phyloP scores from a whole-genome alignment of 2,888 invertebrate species.

The Drosophila kuntzei region DNA sequence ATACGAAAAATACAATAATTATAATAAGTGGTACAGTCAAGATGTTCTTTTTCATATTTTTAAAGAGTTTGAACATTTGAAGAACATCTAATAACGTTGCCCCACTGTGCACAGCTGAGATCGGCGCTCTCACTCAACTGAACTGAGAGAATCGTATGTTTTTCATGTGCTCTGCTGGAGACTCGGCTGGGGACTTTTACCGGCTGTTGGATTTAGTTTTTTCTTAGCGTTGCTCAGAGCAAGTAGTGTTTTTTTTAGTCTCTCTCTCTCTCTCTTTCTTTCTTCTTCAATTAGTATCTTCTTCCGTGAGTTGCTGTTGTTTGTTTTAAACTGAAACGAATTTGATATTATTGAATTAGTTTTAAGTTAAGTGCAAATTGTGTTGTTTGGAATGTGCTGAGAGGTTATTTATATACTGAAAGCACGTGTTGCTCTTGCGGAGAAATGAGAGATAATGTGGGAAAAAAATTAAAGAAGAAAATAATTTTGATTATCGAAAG shows the following conservation, averaged over 20 bases:
- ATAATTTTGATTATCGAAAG: background rate
- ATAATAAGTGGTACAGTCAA: too few relatives aligned
- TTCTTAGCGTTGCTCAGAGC: conserved; percentile 1
- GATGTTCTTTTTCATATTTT: too few relatives aligned
- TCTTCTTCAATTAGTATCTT: conserved; percentile 16
- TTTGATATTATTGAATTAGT: conserved; percentile 31
- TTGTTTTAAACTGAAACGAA: conserved; percentile 2
- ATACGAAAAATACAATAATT: too few relatives aligned
- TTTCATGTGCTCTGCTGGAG: conserved; percentile 33
- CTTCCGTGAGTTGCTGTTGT: conserved; percentile 35
- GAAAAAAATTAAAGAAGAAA: background rate
- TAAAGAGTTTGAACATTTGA: background rate
- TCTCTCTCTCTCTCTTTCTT: background rate
- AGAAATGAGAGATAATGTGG: background rate
- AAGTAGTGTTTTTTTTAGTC: conserved; percentile 1
- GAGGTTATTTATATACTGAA: conserved; percentile 20
- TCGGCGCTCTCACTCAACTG: conserved; percentile 20
- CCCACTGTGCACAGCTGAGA: conserved; percentile 9
- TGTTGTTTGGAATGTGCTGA: background rate
- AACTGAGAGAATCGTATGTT: conserved; percentile 3
- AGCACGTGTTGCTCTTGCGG: conserved; percentile 5
- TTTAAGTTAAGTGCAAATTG: conserved; percentile 7
- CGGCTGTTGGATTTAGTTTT: conserved; percentile 35
- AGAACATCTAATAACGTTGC: background rate
- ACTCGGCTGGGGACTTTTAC: background rate